Base-by-base conservation (phyloP, 2,888 invertebrate species). In the Carterocephalus palaemon region DNA sequence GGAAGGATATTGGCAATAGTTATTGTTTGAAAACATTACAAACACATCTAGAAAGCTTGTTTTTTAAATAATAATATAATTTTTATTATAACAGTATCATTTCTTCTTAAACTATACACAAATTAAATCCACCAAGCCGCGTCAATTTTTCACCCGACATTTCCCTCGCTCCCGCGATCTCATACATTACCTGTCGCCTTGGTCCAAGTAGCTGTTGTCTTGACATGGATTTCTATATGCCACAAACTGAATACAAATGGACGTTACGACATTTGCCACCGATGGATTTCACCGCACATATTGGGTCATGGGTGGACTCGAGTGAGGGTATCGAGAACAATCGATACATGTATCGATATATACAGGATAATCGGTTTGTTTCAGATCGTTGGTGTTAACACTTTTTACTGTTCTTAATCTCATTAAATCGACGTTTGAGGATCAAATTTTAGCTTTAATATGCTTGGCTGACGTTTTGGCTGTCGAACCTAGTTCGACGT, bases 201-300 rank as follows among this genome's bases (percentile, higher is more conserved):
- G 64, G 61, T 43, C 23, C 37, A 4, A 34, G 13, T 24, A 24
- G 37, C 31, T 24, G 45, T 78, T 73, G 69, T 75, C 86, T 85
- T 86, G 85, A 86, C 86, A 86, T 85, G 84, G 82, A 83, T 85
- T 84, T 81, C 83, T 75, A 84, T 70, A 72, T 69, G 60, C 60
- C 67, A 65, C 73, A 66, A 58, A 65, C 70, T 76, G 86, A 83
- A 86, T 86, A 86, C 85, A 73, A 84, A 86, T 70, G 54, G 65
- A 54, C 53, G 70, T 86, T 85, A 76, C 84, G 70, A 75, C 83
- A 84, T 62, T 54, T 61, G 62, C 56, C 58, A 57, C 49, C 55
- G 57, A 74, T 79, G 76, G 84, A 83, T 86, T 86, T 85, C 85
- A 83, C 85, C 73, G 73, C 75, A 72, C 64, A 69, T 83, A 83